phyloP scores from a whole-genome alignment of 2,113 vertebrate species.

The Taurulus bubalis region DNA sequence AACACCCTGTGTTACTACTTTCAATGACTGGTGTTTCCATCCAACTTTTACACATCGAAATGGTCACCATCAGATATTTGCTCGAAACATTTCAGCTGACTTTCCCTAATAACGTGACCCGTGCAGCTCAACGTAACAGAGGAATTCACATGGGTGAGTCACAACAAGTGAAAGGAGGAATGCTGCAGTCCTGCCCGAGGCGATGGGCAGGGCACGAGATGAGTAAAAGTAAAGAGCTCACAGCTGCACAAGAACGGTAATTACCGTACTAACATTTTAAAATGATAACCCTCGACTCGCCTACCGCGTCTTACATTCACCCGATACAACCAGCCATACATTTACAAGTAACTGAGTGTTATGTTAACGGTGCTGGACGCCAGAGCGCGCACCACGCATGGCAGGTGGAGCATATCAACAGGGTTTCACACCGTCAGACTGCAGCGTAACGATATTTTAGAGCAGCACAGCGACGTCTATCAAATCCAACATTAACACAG shows the following conservation, averaged over 20 bases:
- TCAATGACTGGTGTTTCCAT: background rate
- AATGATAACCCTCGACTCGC: background rate
- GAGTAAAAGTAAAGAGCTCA: conserved; percentile 41
- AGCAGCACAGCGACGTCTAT: background rate
- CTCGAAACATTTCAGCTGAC: background rate
- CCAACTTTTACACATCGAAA: background rate
- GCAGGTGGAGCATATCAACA: conserved; percentile 8
- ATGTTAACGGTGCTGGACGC: background rate
- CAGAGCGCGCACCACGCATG: conserved; percentile 22
- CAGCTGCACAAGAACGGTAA: background rate
- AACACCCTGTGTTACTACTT: background rate
- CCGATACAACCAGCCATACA: background rate
- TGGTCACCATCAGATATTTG: background rate
- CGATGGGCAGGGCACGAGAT: conserved; percentile 70
- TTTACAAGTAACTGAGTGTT: background rate
- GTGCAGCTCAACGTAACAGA: too few relatives aligned
- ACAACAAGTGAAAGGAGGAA: conserved; percentile 60
- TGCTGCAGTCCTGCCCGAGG: conserved; percentile 60
- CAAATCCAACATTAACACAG: too few relatives aligned
- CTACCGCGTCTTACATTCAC: background rate
- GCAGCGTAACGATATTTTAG: background rate
- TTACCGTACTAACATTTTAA: background rate
- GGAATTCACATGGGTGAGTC: conserved; percentile 22
- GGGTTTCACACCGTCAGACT: background rate
- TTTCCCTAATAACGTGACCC: background rate